Conservation (phyloP, 2,888 invertebrate genomes). For the Allophyes oxyacanthae region DNA sequence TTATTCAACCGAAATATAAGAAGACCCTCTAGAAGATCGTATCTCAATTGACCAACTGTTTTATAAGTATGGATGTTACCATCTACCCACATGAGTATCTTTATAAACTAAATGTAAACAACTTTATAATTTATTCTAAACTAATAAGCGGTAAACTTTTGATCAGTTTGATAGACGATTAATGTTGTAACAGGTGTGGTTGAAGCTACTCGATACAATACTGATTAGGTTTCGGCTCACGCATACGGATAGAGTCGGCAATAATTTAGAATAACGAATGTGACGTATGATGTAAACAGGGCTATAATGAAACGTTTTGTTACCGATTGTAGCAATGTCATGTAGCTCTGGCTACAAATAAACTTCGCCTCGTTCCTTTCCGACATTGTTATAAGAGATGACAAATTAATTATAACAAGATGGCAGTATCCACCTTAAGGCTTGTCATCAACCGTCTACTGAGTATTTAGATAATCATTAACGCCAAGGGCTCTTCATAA, state of each 20-base stretch:
- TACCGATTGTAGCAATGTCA: too few relatives aligned
- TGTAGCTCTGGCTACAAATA: too few relatives aligned
- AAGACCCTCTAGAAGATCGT: conserved; percentile 32
- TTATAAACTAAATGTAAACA: conserved; percentile 38
- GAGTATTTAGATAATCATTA: too few relatives aligned
- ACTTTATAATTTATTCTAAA: conserved; percentile 45
- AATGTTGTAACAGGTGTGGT: conserved; percentile 28
- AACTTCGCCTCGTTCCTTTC: too few relatives aligned
- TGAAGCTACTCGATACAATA: conserved; percentile 29
- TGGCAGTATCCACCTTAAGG: too few relatives aligned
- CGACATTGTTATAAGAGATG: too few relatives aligned
- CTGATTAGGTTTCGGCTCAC: conserved; percentile 19
- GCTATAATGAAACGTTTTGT: too few relatives aligned
- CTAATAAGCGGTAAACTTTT: conserved; percentile 40
- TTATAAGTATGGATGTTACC: conserved; percentile 29
- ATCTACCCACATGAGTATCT: conserved; percentile 28
- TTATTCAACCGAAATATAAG: conserved; percentile 13
- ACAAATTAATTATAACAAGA: too few relatives aligned
- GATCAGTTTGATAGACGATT: conserved; percentile 40
- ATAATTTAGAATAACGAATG: conserved; percentile 12
- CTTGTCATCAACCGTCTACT: too few relatives aligned
- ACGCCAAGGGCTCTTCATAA: too few relatives aligned
- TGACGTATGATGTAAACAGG: conserved; percentile 8
- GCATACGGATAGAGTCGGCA: conserved; percentile 5
- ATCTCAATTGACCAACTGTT: conserved; percentile 34